Evolutionary conservation across 2,888 invertebrate species (phyloP).

Genomic region (Gymnosoma rotundatum): DNA sequence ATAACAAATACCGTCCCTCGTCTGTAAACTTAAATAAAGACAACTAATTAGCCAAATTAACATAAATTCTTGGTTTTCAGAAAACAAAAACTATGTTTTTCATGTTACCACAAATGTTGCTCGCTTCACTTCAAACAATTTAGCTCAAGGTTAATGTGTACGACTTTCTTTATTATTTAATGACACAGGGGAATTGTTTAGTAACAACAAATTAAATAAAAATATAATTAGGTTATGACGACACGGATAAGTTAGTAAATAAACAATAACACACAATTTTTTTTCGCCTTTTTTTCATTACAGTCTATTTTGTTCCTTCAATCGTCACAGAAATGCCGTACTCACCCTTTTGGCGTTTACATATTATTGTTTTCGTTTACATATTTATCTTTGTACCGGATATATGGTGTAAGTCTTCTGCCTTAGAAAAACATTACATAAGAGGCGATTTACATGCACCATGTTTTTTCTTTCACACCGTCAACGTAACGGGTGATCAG

Average conservation of each 20-base stretch:
- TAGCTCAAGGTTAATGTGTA: background rate
- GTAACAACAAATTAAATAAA: background rate
- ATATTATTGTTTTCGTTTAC: slow-evolving; percentile 39
- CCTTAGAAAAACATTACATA: slow-evolving; percentile 71
- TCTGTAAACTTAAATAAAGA: too few relatives aligned
- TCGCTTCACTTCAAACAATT: background rate
- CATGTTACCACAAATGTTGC: too few relatives aligned
- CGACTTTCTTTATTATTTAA: background rate
- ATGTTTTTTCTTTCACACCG: slow-evolving; percentile 79
- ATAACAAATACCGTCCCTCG: too few relatives aligned
- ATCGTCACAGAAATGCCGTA: slow-evolving; percentile 32
- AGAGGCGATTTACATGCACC: slow-evolving; percentile 77
- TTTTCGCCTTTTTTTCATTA: slow-evolving; percentile 11
- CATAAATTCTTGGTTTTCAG: background rate
- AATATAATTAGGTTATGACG: slow-evolving; percentile 13
- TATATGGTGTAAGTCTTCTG: slow-evolving; percentile 50
- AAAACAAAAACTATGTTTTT: background rate
- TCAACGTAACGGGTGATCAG: slow-evolving; percentile 78
- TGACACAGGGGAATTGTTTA: background rate
- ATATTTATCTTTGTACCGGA: slow-evolving; percentile 60
- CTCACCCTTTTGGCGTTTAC: slow-evolving; percentile 28
- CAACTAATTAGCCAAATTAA: too few relatives aligned
- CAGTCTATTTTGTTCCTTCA: slow-evolving; percentile 1
- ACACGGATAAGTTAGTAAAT: background rate
- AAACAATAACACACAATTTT: background rate